Conservation (phyloP, 2,888 invertebrate genomes). For the Hyles lineata region DNA sequence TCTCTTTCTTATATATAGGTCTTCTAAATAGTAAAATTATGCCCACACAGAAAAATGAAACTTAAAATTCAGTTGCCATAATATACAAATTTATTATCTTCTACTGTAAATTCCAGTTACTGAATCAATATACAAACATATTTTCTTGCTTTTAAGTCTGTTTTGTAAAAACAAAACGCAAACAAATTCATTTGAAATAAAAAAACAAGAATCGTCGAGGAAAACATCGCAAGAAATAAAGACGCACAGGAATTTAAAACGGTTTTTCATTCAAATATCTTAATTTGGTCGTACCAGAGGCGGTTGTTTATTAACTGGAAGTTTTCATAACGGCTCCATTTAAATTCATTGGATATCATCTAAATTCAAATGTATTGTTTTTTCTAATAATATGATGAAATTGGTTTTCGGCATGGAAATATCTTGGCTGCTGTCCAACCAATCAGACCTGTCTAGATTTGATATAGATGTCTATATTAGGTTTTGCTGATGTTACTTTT, state of each 20-base stretch:
- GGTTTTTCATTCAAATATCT: constrained; percentile 27
- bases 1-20: too few relatives aligned
- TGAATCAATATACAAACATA: neutral
- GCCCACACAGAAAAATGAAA: too few relatives aligned
- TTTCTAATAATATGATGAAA: neutral
- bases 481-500: neutral
- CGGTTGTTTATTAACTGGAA: constrained; percentile 25
- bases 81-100: too few relatives aligned
- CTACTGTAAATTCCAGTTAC: neutral
- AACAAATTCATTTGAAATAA: neutral
- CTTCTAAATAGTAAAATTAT: too few relatives aligned
- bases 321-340: constrained; percentile 39
- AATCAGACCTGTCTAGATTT: neutral
- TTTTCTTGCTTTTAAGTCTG: neutral
- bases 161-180: neutral
- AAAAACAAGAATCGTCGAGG: neutral
- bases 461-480: neutral
- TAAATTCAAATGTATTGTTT: constrained; percentile 26
- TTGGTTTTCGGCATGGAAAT: neutral
- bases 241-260: constrained; percentile 37
- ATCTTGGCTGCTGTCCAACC: neutral
- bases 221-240: constrained; percentile 33
- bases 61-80: too few relatives aligned
- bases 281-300: neutral
- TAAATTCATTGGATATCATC: constrained; percentile 40